Base-by-base conservation (phyloP, 2,797 vertebrate species). In the Thripadectes ignobilis region DNA sequence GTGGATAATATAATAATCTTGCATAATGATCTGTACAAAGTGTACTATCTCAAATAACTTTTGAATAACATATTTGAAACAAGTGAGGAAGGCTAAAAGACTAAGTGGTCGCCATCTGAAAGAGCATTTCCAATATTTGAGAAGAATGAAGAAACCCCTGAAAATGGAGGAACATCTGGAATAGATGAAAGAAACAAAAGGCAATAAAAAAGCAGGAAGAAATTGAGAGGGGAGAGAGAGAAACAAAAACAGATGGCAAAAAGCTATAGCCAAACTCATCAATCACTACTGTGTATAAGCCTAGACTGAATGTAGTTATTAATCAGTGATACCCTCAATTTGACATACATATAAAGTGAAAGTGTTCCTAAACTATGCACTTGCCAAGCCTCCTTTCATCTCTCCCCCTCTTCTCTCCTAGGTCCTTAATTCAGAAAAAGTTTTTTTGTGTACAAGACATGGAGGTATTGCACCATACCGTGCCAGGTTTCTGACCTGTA, bases 351-450 rank as follows among this genome's bases (percentile, higher is more conserved):
- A 14, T 52, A 73, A 71, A 72, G 14, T 34, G 14, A 58, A 92
- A 69, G 3, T 54, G 9, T 36, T 75, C 34, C 54, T 82, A 61
- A 73, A 61, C 7, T 3, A 2, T 58, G 10, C 7, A 14, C 0
- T 0, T 57, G 14, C 7, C 16, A 66, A 73, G 2, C 1, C 3
- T 66, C 11, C 5, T 71, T 76, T 86, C 2, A 11, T 24, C 6
- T 43, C 22, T 52, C 81, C 67, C 74, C 9, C 5, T 58, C 22
- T 80, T 73, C 14, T 26, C 52, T 76, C 16, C 6, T 49, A 45
- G 22, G 15, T 10, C 16, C 41, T 79, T 52, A 23, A 57, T 80
- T 88, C 34, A 58, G 23, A 32, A 65, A 49, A 2, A 0, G 45
- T 8, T 61, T 29, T 79, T 65, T 54, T n/a, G 14, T 18, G 7